A percentile compares a stretch with the other conserved stretches of the same genome.
phyloP scores from a whole-genome alignment of 2,888 invertebrate genomes.

The Drosophila rellima region DNA sequence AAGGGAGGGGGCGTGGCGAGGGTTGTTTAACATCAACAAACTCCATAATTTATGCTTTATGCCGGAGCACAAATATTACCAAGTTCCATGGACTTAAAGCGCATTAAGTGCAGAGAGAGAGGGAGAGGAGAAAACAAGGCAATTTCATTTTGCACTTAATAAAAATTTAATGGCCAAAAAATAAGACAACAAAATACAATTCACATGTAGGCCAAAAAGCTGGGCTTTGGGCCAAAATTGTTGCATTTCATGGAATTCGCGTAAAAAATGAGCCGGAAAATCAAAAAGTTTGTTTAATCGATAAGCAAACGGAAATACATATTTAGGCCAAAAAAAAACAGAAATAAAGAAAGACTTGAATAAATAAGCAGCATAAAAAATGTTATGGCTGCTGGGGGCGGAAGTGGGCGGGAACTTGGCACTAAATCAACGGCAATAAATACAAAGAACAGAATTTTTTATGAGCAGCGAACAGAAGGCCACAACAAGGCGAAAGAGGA shows the following conservation, averaged over 20 bases:
- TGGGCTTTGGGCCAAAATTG: slow-evolving; percentile 48
- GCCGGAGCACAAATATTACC: slow-evolving; percentile 62
- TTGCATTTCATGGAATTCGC: slow-evolving; percentile 37
- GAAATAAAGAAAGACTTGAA: slow-evolving; percentile 25
- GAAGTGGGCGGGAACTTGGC: slow-evolving; percentile 35
- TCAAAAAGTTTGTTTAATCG: slow-evolving; percentile 42
- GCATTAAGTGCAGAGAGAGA: slow-evolving; percentile 50
- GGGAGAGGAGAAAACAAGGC: slow-evolving; percentile 48
- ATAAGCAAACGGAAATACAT: slow-evolving; percentile 22
- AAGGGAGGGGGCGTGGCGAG: slow-evolving; percentile 7
- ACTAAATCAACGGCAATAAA: slow-evolving; percentile 62
- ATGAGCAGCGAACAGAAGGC: slow-evolving; percentile 41
- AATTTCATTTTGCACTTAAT: slow-evolving; percentile 79
- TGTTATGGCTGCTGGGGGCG: slow-evolving; percentile 5
- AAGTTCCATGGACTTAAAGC: slow-evolving; percentile 60
- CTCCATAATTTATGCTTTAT: slow-evolving; percentile 68
- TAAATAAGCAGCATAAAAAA: slow-evolving; percentile 34
- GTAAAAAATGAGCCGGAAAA: neutral
- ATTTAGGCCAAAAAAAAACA: neutral
- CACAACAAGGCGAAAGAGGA: slow-evolving; percentile 8
- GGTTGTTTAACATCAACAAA: slow-evolving; percentile 35
- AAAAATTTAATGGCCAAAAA: slow-evolving; percentile 69
- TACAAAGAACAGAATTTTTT: slow-evolving; percentile 49
- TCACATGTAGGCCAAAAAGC: slow-evolving; percentile 39
- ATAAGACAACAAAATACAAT: neutral